Evolutionary conservation across 2,797 vertebrate genomes (phyloP), one percentile per base, ranked within the genome.

Genomic region (Mormyrops boulengeri): DNA sequence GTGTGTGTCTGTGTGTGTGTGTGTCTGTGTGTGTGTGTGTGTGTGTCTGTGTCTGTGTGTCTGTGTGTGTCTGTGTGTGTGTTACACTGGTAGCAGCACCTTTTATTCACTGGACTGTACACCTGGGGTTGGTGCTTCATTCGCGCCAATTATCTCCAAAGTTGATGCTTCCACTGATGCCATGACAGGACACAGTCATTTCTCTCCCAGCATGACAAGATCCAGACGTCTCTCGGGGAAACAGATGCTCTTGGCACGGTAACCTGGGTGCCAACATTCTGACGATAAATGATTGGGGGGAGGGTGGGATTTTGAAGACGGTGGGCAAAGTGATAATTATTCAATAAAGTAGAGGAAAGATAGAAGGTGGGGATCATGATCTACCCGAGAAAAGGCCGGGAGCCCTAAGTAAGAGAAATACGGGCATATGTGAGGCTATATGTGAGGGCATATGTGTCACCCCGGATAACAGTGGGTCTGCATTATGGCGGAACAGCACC

Each of bases 281-380:
- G 90, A 17, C 73, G 41, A 60, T 44, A 47, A 4, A 84, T 84
- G 7, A 12, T 60, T 47, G 50, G 41, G 80, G 38, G 34, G 2
- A 26, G 53, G 14, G 22, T 17, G 19, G 9, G n/a, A 14, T 62
- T 62, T 44, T 50, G 22, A 62, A 50, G 38, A 89, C 62, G 82
- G 38, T 14, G 47, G 34, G 52, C 38, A 47, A 89, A 80, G 34
- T 41, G 14, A 3, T 6, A 38, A 84, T 41, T 89, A 88, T 89
- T 92, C 89, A 90, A 60, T 92, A 89, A 91, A 92, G 90, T 53
- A 50, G 57, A 90, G 89, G 62, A 34, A 52, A 69, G 89, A 73
- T 89, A 77, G 89, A 84, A 26, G 77, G 80, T 90, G 88, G 90
- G 30, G 69, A 44, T 91, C 89, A 89, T 73, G 88, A 89, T 91